A percentile compares a stretch with the other conserved stretches of the same genome.
These are phyloP conservation scores for Parnassius orleans DNA, from an alignment of 2,888 invertebrate species.

Conservation along the genomic window DNA sequence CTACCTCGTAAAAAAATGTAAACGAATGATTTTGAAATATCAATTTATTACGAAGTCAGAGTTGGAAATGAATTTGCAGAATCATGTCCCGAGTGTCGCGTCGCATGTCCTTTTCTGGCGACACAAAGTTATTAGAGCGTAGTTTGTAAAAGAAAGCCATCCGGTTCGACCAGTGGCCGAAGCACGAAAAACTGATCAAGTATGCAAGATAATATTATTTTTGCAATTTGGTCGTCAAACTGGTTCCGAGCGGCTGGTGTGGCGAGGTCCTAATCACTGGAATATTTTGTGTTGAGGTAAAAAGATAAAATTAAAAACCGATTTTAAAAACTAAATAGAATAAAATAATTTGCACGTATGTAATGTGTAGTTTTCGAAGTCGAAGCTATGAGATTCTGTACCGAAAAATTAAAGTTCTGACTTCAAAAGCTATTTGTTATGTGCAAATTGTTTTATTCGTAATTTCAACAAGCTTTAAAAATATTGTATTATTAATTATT, in stretches of 20 bases:
- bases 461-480: no score
- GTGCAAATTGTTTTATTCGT: no score
- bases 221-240: conserved; percentile 23
- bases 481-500: no score
- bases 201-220: conserved; percentile 26
- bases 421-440: no score
- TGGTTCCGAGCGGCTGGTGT: conserved; percentile 21
- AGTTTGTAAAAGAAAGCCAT: conserved; percentile 25
- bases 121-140: conserved; percentile 21
- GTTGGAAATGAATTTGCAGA: conserved; percentile 1
- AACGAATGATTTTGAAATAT: no score
- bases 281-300: conserved; percentile 4
- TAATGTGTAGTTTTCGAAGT: no score
- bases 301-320: neutral
- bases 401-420: no score
- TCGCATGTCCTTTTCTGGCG: conserved; percentile 8
- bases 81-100: neutral
- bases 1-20: no score
- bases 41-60: neutral
- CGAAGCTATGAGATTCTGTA: no score
- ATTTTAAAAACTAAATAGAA: no score
- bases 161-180: conserved; percentile 18
- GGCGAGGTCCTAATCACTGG: conserved; percentile 21
- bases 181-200: conserved; percentile 25
- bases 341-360: no score